Evolutionary conservation across 2,888 invertebrate species (phyloP).

Genomic region (Phlogophora meticulosa): DNA sequence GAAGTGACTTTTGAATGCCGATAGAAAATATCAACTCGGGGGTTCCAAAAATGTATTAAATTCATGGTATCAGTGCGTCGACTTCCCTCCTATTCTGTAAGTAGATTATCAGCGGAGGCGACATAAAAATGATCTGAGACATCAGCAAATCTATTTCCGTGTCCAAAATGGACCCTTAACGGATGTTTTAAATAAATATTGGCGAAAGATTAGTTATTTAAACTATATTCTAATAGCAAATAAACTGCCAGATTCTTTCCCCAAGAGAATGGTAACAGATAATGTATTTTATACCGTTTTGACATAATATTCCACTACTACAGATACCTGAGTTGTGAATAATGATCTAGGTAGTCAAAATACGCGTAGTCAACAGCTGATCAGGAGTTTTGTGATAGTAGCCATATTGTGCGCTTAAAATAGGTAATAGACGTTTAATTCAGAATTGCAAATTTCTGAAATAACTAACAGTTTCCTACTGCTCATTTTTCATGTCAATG

Average conservation of each 20-base stretch:
- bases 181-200: conserved; percentile 20
- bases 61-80: too few relatives aligned
- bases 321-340: conserved; percentile 38
- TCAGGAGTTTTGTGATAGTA: neutral
- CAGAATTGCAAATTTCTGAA: too few relatives aligned
- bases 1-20: too few relatives aligned
- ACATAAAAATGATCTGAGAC: conserved; percentile 38
- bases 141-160: neutral
- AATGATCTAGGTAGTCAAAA: conserved; percentile 19
- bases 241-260: conserved; percentile 37
- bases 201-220: conserved; percentile 32
- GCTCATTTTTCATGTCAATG: neutral
- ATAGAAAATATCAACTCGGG: too few relatives aligned
- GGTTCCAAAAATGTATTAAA: too few relatives aligned
- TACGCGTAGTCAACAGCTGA: neutral
- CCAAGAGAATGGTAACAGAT: neutral
- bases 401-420: neutral
- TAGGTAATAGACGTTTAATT: too few relatives aligned
- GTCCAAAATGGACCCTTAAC: neutral
- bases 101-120: conserved; percentile 6
- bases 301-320: conserved; percentile 3
- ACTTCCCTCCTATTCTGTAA: too few relatives aligned
- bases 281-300: neutral
- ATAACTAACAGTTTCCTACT: neutral
- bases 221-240: neutral